Evolutionary conservation across 1,140 invertebrate genomes (phyloP).

Genomic region (Pseudobourletiella spinata): DNA sequence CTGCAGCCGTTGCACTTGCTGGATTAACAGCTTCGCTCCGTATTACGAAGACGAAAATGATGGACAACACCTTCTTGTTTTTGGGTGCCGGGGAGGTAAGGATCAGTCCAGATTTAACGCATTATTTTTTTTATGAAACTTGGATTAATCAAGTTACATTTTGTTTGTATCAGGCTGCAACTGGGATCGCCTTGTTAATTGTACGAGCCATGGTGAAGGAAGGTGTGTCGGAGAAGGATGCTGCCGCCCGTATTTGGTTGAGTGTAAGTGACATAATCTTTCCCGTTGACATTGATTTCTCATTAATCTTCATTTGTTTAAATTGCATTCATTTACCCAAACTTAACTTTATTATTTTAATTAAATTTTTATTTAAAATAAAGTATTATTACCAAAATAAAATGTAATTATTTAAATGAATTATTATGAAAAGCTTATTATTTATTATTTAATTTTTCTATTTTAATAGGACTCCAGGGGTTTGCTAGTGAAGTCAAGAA

Average conservation of each 20-base stretch:
- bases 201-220: conserved; percentile 78
- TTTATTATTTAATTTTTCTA: no score
- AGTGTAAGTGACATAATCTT: conserved; percentile 17
- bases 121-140: no score
- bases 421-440: no score
- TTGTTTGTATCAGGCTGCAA: conserved; percentile 52
- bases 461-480: conserved; percentile 75
- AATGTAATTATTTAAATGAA: no score
- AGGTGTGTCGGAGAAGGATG: conserved; percentile 60
- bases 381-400: neutral
- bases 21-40: conserved; percentile 75
- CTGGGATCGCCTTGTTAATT: conserved; percentile 79
- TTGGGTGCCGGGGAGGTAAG: conserved; percentile 80
- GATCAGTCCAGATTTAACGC: conserved; percentile 7
- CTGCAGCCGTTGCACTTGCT: conserved; percentile 72
- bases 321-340: no score
- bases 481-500: conserved; percentile 65
- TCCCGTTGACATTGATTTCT: neutral
- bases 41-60: conserved; percentile 64
- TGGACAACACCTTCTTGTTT: conserved; percentile 77
- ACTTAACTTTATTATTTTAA: no score
- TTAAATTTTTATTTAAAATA: no score
- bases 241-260: conserved; percentile 40
- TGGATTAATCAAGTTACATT: neutral
- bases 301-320: neutral